Evolutionary conservation across 2,888 invertebrate species (phyloP).

Genomic region (Byasa hedistus): DNA sequence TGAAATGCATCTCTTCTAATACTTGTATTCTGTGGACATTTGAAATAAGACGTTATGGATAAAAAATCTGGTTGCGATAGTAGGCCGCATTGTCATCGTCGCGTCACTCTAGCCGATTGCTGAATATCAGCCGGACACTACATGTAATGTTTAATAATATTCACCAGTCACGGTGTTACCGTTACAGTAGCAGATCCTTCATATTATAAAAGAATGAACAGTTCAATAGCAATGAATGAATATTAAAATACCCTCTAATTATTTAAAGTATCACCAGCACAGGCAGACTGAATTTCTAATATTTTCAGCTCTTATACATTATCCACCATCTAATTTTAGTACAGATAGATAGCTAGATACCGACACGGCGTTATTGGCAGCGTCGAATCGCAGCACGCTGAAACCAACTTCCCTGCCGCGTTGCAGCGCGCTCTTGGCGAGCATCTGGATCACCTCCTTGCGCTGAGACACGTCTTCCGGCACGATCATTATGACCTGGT

Average conservation of each 20-base stretch:
- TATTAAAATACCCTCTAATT: too few relatives aligned
- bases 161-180: too few relatives aligned
- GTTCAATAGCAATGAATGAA: too few relatives aligned
- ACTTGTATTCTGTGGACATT: conserved; percentile 51
- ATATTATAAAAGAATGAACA: too few relatives aligned
- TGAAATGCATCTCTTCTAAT: conserved; percentile 54
- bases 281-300: neutral
- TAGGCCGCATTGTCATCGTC: too few relatives aligned
- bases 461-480: conserved; percentile 49
- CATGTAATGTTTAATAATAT: too few relatives aligned
- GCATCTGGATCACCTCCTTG: conserved; percentile 50
- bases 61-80: too few relatives aligned
- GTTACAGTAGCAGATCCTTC: too few relatives aligned
- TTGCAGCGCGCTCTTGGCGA: conserved; percentile 59
- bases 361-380: conserved; percentile 54
- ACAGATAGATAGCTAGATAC: conserved; percentile 33
- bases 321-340: too few relatives aligned
- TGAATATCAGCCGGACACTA: too few relatives aligned
- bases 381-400: conserved; percentile 64
- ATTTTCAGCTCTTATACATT: neutral
- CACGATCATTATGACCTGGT: conserved; percentile 57
- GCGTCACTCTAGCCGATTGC: too few relatives aligned
- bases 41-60: neutral
- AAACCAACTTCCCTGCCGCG: conserved; percentile 61
- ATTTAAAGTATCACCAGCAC: neutral